Percentiles rank a stretch among this genome's conserved stretches.
phyloP scores from a whole-genome alignment of 2,888 invertebrate species.

The Diachrysia chrysitis region DNA sequence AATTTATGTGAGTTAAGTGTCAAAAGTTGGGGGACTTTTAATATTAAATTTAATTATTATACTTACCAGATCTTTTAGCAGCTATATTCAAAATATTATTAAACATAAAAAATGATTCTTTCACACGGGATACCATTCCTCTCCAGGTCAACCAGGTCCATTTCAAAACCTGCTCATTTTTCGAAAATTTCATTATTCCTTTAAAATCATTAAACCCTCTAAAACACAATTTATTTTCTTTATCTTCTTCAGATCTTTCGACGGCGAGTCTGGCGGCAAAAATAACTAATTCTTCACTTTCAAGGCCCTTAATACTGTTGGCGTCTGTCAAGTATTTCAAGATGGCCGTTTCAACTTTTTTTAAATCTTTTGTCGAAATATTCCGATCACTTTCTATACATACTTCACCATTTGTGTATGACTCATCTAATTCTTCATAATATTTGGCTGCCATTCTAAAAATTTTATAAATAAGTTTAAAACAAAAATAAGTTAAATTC shows the following conservation, averaged over 20 bases:
- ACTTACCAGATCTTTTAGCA: constrained; percentile 90
- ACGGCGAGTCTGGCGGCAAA: constrained; percentile 60
- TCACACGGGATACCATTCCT: constrained; percentile 88
- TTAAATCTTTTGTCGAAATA: constrained; percentile 57
- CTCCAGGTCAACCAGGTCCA: constrained; percentile 92
- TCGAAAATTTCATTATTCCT: constrained; percentile 87
- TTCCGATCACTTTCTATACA: constrained; percentile 79
- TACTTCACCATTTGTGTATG: constrained; percentile 89
- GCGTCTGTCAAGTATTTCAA: constrained; percentile 65
- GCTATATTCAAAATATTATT: constrained; percentile 90
- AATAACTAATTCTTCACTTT: constrained; percentile 44
- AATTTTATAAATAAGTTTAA: constrained; percentile 33
- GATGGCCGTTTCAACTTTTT: constrained; percentile 72
- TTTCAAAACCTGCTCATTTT: constrained; percentile 83
- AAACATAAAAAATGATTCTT: constrained; percentile 85
- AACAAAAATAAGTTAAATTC: not conserved
- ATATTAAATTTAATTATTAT: not conserved
- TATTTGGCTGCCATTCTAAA: constrained; percentile 83
- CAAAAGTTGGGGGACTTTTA: too few relatives aligned
- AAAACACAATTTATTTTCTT: constrained; percentile 82
- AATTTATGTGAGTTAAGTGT: too few relatives aligned
- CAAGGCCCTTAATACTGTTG: constrained; percentile 50
- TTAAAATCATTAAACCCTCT: constrained; percentile 91
- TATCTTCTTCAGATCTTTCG: constrained; percentile 28
- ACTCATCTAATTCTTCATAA: constrained; percentile 87